phyloP scores from a whole-genome alignment of 2,888 invertebrate species.

The Heliconius aoede region DNA sequence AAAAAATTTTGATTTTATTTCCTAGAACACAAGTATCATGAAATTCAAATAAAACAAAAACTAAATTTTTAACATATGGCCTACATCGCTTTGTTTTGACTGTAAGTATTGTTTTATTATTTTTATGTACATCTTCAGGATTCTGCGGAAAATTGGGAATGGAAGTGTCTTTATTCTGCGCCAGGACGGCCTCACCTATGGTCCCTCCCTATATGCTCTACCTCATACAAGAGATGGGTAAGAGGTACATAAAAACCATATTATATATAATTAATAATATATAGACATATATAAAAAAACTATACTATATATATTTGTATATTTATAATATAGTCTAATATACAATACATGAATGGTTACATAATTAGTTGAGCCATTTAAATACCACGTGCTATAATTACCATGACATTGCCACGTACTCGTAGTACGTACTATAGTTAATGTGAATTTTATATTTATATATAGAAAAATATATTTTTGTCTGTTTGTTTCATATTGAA shows the following conservation, averaged over 20 bases:
- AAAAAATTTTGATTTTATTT: constrained; percentile 35
- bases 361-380: constrained; percentile 20
- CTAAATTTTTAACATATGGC: constrained; percentile 41
- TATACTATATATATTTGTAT: too few species aligned
- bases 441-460: too few species aligned
- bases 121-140: neutral
- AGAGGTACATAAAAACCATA: too few species aligned
- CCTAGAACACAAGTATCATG: constrained; percentile 37
- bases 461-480: too few species aligned
- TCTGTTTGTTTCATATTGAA: too few species aligned
- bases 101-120: constrained; percentile 9
- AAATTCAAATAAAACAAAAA: constrained; percentile 38
- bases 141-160: too few species aligned
- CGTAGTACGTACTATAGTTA: neutral
- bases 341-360: constrained; percentile 23
- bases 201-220: too few species aligned
- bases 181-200: too few species aligned
- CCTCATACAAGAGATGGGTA: too few species aligned
- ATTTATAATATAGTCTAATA: neutral
- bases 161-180: too few species aligned
- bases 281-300: too few species aligned
- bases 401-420: neutral
- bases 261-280: too few species aligned
- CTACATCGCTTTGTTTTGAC: constrained; percentile 44
- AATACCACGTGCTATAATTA: constrained; percentile 19